Percentiles rank a stretch among this genome's conserved stretches.
These are phyloP conservation scores for Pogonophryne albipinna DNA, from an alignment of 2,797 vertebrate genomes.

Conservation along the genomic window DNA sequence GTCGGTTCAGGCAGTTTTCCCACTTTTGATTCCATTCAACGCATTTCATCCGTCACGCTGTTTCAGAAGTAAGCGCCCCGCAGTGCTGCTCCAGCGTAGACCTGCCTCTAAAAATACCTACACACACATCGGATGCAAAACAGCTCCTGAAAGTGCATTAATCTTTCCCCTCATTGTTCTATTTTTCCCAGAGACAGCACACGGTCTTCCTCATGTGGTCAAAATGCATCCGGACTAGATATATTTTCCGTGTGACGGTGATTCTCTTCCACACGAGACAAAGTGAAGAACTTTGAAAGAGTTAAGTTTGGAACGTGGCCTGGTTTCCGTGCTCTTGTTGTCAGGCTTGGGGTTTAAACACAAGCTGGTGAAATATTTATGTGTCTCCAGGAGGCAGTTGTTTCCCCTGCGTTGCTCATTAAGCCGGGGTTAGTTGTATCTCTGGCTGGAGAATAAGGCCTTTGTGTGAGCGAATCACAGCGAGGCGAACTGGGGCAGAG, in stretches of 20 bases:
- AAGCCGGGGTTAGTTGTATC: conserved; percentile 77
- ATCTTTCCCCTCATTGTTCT: conserved; percentile 17
- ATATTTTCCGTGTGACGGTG: conserved; percentile 2
- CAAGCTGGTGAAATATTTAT: conserved; percentile 77
- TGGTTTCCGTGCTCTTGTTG: conserved; percentile 58
- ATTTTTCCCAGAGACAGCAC: background rate
- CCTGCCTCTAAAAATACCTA: conserved; percentile 74
- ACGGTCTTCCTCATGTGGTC: conserved; percentile 9
- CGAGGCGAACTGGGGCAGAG: conserved; percentile 39
- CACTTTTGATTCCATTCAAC: conserved; percentile 52
- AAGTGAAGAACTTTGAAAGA: conserved; percentile 44
- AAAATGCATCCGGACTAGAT: background rate
- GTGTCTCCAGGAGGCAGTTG: conserved; percentile 58
- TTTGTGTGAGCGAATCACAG: conserved; percentile 42
- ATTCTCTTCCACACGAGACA: conserved; percentile 11
- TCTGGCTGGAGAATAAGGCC: conserved; percentile 54
- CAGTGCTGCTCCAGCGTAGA: conserved; percentile 56
- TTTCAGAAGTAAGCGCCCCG: conserved; percentile 63
- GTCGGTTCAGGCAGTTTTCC: conserved; percentile 42
- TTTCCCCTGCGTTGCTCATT: conserved; percentile 69
- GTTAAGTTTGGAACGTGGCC: conserved; percentile 50
- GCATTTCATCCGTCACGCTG: conserved; percentile 46
- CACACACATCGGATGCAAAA: conserved; percentile 52
- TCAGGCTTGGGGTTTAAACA: conserved; percentile 66
- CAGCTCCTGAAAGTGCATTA: conserved; percentile 33